Conservation (phyloP, 2,797 vertebrate species). For the Anniella stebbinsi region DNA sequence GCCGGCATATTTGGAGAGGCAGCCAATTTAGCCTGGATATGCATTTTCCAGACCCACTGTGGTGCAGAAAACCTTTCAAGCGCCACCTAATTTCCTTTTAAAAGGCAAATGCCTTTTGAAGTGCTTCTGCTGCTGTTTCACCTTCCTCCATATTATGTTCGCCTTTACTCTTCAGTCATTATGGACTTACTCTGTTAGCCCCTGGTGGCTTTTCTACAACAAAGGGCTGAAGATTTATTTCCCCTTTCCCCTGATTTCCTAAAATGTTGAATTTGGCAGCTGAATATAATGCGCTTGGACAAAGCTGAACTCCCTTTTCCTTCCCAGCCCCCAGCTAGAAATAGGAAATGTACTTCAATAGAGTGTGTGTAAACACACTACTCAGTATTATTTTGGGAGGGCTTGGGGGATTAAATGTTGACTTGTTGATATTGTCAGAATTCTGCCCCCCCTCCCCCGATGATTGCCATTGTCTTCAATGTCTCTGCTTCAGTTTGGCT, state of each 20-base stretch:
- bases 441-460: no score
- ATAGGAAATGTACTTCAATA: background rate
- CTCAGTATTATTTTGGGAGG: background rate
- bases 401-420: no score
- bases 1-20: slow-evolving; percentile 25
- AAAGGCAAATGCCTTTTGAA: background rate
- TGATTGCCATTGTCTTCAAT: background rate
- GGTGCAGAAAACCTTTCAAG: background rate
- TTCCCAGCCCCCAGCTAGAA: background rate
- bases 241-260: background rate
- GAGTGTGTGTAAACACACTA: no score
- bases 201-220: background rate
- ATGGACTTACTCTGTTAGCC: background rate
- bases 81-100: background rate
- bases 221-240: background rate
- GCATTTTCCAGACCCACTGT: background rate
- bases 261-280: background rate
- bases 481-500: background rate
- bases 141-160: background rate
- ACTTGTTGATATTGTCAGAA: background rate
- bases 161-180: background rate
- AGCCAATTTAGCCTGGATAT: slow-evolving; percentile 27
- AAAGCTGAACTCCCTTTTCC: background rate
- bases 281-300: background rate
- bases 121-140: background rate